Percentiles rank a stretch among this genome's conserved stretches.
Conservation (phyloP, 2,113 vertebrate species). For the Tupaia tana region DNA sequence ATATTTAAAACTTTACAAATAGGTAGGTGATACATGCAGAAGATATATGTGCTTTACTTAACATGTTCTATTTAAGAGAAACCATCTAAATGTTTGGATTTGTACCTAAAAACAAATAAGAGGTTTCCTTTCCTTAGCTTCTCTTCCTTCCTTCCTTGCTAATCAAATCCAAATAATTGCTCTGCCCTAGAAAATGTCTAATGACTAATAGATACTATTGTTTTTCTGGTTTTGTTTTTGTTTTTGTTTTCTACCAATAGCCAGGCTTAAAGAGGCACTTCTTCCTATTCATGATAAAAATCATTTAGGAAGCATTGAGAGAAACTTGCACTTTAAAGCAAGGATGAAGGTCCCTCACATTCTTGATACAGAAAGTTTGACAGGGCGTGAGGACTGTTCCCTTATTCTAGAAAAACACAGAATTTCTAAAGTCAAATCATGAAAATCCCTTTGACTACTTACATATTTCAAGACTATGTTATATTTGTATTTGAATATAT, state of each 20-base stretch:
- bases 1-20: background rate
- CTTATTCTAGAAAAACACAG: background rate
- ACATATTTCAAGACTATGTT: slow-evolving; percentile 9
- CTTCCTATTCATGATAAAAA: slow-evolving; percentile 1
- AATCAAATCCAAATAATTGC: slow-evolving; percentile 40
- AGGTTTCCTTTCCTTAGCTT: background rate
- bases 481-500: slow-evolving; percentile 44
- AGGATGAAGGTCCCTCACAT: background rate
- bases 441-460: background rate
- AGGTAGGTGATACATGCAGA: background rate
- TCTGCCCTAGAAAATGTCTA: slow-evolving; percentile 23
- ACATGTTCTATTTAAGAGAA: slow-evolving; percentile 41
- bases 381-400: background rate
- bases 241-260: background rate
- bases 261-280: background rate
- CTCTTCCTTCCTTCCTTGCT: slow-evolving; percentile 57
- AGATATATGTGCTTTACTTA: slow-evolving; percentile 34
- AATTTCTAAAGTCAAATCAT: slow-evolving; percentile 5
- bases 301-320: background rate
- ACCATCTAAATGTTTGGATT: slow-evolving; percentile 57
- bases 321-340: background rate
- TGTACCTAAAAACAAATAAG: slow-evolving; percentile 43
- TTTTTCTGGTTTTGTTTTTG: too few species aligned
- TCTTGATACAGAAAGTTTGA: background rate
- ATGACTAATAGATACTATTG: slow-evolving; percentile 4